Percentiles rank a stretch among this genome's conserved stretches.
phyloP scores from a whole-genome alignment of 2,797 vertebrate species.

The Liasis olivaceus region DNA sequence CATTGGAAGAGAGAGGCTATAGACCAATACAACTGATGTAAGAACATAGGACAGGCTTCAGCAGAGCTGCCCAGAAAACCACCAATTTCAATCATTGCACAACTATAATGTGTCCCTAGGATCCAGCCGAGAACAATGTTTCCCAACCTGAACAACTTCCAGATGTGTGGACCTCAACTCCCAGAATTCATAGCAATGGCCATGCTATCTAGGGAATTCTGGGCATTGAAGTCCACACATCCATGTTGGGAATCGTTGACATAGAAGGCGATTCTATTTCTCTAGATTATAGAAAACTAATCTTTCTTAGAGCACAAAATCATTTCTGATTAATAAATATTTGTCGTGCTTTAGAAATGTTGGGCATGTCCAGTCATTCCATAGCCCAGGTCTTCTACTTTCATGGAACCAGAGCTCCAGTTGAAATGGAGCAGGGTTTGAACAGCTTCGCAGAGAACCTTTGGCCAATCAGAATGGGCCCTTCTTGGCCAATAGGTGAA shows the following conservation, averaged over 20 bases:
- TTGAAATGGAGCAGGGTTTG: neutral
- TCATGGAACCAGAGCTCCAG: neutral
- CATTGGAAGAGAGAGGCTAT: neutral
- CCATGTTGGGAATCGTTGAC: neutral
- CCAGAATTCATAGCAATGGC: neutral
- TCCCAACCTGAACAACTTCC: neutral
- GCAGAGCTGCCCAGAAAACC: neutral
- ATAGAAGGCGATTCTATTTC: neutral
- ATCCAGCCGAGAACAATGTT: neutral
- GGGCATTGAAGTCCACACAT: neutral
- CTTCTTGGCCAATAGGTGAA: neutral
- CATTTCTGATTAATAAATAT: neutral
- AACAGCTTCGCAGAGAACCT: neutral
- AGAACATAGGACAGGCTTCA: neutral
- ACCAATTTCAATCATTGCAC: neutral
- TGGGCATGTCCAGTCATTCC: neutral
- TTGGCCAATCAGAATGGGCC: neutral
- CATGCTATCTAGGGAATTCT: neutral
- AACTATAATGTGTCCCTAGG: neutral
- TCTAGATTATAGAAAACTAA: neutral
- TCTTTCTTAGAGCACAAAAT: neutral
- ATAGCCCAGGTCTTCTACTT: neutral
- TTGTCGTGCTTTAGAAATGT: neutral
- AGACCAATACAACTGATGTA: neutral
- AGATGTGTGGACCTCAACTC: neutral